Evolutionary conservation across 2,888 invertebrate species (phyloP).

Genomic region (Apamea crenata): DNA sequence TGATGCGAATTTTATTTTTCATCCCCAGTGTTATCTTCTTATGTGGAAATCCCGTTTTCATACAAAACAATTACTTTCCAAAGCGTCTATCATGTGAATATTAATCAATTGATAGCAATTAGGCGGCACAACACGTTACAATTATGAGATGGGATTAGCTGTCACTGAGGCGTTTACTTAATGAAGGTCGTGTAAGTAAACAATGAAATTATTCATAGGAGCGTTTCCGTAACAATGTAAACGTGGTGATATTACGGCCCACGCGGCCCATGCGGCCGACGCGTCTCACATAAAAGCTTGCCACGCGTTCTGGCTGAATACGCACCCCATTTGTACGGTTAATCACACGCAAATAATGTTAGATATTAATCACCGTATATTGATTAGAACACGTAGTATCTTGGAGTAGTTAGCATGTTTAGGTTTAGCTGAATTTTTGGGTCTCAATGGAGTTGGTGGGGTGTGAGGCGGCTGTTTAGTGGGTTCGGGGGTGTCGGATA

Average conservation of each 20-base stretch:
- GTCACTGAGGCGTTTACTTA: constrained; percentile 51
- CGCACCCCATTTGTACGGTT: constrained; percentile 49
- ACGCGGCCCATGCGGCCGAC: background rate
- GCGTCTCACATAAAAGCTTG: constrained; percentile 38
- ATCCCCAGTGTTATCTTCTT: background rate
- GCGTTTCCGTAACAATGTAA: constrained; percentile 52
- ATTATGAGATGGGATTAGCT: constrained; percentile 43
- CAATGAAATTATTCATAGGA: constrained; percentile 62
- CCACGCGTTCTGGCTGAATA: constrained; percentile 39
- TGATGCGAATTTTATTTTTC: constrained; percentile 36
- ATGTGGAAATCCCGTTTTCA: background rate
- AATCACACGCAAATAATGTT: constrained; percentile 54
- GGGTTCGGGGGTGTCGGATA: constrained; percentile 78
- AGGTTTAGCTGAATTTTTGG: constrained; percentile 54
- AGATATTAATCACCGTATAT: constrained; percentile 56
- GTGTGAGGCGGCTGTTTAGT: constrained; percentile 62
- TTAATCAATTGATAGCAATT: constrained; percentile 30
- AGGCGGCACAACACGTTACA: constrained; percentile 27
- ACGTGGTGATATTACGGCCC: constrained; percentile 31
- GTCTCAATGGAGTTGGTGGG: constrained; percentile 54
- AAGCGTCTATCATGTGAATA: background rate
- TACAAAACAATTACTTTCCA: background rate
- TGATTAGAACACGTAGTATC: constrained; percentile 38
- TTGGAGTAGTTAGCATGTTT: constrained; percentile 41
- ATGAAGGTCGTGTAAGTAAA: constrained; percentile 59